phyloP scores from a whole-genome alignment of 2,113 vertebrate genomes.

The Amphiprion ocellaris region DNA sequence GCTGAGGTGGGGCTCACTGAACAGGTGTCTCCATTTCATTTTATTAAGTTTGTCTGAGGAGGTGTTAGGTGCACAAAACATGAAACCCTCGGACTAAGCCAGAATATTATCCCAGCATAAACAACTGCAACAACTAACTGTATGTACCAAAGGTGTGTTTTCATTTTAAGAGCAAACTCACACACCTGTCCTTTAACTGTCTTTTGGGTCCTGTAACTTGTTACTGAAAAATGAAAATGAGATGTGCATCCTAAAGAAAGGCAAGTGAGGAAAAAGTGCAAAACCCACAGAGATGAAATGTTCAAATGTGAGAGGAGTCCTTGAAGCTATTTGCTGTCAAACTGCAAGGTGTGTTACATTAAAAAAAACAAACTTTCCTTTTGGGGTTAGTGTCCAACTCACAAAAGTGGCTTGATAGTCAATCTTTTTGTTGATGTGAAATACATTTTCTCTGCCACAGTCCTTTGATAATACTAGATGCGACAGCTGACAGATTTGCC shows the following conservation, averaged over 20 bases:
- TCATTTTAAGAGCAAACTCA: neutral
- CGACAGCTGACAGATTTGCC: neutral
- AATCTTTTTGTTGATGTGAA: conserved; percentile 12
- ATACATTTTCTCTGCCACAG: conserved; percentile 7
- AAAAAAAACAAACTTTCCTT: neutral
- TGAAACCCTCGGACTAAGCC: conserved; percentile 1
- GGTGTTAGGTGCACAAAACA: conserved; percentile 6
- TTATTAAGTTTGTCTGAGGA: conserved; percentile 24
- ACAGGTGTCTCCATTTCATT: conserved; percentile 68
- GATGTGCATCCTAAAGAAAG: neutral
- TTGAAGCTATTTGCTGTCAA: neutral
- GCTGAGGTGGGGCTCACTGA: conserved; percentile 51
- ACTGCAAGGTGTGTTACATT: neutral
- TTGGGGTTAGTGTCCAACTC: conserved; percentile 9
- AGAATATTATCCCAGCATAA: neutral
- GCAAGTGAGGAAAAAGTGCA: neutral
- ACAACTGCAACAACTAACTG: neutral
- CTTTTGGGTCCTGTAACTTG: neutral
- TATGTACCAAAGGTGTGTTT: neutral
- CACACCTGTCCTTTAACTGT: neutral
- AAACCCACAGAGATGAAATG: neutral
- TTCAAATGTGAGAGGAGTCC: neutral
- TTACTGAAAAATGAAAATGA: neutral
- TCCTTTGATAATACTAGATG: conserved; percentile 16
- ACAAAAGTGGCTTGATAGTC: conserved; percentile 8